Evolutionary conservation across 2,888 invertebrate species (phyloP).

Genomic region (Ellobium chinense): DNA sequence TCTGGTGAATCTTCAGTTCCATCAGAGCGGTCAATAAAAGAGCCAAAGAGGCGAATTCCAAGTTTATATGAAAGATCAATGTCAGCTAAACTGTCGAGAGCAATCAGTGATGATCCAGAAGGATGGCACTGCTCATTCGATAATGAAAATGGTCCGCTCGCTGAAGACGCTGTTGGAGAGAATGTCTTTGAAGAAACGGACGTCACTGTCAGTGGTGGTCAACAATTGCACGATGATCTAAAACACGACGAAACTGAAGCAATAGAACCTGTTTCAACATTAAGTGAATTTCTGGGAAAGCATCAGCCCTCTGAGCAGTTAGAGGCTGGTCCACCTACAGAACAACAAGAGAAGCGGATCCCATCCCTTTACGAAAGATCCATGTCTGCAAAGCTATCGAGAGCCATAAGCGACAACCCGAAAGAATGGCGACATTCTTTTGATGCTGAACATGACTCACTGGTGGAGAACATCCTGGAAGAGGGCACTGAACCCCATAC

Average conservation of each 20-base stretch:
- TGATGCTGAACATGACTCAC: neutral
- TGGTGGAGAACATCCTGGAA: neutral
- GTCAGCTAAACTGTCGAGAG: slow-evolving; percentile 50
- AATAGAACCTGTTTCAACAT: too few relatives aligned
- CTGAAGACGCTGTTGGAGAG: neutral
- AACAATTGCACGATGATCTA: too few relatives aligned
- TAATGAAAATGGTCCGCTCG: neutral
- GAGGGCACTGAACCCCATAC: too few relatives aligned
- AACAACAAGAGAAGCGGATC: too few relatives aligned
- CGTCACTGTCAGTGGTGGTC: too few relatives aligned
- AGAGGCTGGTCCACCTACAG: too few relatives aligned
- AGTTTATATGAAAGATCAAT: slow-evolving; percentile 51
- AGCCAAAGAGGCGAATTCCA: slow-evolving; percentile 35
- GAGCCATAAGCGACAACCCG: slow-evolving; percentile 33
- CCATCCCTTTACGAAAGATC: slow-evolving; percentile 51
- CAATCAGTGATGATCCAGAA: slow-evolving; percentile 24
- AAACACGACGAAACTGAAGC: too few relatives aligned
- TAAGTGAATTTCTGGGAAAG: too few relatives aligned
- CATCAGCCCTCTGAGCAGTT: too few relatives aligned
- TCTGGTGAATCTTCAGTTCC: neutral
- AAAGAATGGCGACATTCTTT: neutral
- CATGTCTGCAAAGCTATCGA: slow-evolving; percentile 49
- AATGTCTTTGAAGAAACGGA: neutral
- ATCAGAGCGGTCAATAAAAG: neutral
- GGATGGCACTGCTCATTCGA: neutral